Conservation (phyloP, 2,888 invertebrate species). For the Acronicta psi region DNA sequence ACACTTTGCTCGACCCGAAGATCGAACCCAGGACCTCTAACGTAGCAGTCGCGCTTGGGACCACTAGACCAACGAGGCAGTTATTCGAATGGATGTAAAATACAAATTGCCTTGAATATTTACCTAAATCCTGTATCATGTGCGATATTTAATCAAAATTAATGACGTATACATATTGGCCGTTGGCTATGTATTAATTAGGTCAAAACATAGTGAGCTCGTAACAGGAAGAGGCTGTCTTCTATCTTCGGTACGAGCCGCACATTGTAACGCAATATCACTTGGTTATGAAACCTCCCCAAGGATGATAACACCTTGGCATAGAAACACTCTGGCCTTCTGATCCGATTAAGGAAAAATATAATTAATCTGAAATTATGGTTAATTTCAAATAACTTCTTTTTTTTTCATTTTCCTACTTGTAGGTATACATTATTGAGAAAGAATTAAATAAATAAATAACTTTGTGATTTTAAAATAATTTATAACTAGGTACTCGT, state of each 20-base stretch:
- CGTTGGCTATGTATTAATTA: conserved; percentile 77
- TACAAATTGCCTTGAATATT: not conserved
- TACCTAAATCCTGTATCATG: conserved; percentile 31
- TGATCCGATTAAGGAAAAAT: conserved; percentile 17
- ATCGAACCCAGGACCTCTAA: too few species aligned
- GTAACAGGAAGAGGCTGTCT: conserved; percentile 64
- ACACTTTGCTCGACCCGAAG: too few species aligned
- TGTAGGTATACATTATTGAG: too few species aligned
- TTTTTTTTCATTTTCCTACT: too few species aligned
- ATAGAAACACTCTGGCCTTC: conserved; percentile 32
- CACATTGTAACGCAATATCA: conserved; percentile 77
- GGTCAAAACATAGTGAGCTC: conserved; percentile 72
- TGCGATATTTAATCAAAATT: conserved; percentile 73
- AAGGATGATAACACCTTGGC: conserved; percentile 60
- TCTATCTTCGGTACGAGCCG: conserved; percentile 62
- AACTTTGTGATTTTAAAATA: too few species aligned
- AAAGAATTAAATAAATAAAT: too few species aligned
- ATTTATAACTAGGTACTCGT: too few species aligned
- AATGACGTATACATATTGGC: conserved; percentile 65
- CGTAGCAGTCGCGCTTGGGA: too few species aligned
- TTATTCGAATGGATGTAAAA: too few species aligned
- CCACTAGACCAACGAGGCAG: too few species aligned
- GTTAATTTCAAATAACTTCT: not conserved
- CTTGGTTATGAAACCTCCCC: conserved; percentile 75
- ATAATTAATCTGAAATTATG: not conserved